A percentile compares a stretch with the other conserved stretches of the same genome.
phyloP scores from a whole-genome alignment of 1,140 invertebrate species.

The Delia radicum region DNA sequence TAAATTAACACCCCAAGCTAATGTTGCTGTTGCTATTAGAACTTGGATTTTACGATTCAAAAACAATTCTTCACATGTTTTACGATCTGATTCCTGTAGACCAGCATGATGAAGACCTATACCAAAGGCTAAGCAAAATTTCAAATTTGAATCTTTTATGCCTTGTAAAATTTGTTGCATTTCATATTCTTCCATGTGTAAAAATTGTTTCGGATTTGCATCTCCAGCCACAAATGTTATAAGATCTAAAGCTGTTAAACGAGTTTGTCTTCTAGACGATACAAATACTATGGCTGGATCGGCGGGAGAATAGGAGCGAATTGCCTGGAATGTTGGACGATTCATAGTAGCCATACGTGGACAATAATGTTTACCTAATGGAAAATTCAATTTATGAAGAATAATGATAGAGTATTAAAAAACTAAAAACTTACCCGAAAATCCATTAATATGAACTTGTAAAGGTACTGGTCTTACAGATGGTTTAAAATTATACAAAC shows the following conservation, averaged over 20 bases:
- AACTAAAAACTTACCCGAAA: constrained; percentile 64
- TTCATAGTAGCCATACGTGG: constrained; percentile 99
- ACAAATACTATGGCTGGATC: constrained; percentile 96
- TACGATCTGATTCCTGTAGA: constrained; percentile 87
- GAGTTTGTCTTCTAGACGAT: constrained; percentile 94
- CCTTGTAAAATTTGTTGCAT: constrained; percentile 75
- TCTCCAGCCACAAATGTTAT: constrained; percentile 92
- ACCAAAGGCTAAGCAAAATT: constrained; percentile 92
- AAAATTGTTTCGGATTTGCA: constrained; percentile 92
- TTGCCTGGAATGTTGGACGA: constrained; percentile 95
- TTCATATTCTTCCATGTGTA: constrained; percentile 84
- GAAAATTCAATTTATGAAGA: neutral
- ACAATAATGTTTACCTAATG: constrained; percentile 93
- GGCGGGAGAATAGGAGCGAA: constrained; percentile 85
- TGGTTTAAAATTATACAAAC: constrained; percentile 96
- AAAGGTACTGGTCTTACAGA: constrained; percentile 96
- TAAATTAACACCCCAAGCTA: constrained; percentile 99
- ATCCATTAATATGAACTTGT: constrained; percentile 89
- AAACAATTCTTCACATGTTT: constrained; percentile 92
- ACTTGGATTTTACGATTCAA: constrained; percentile 97
- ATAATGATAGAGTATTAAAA: neutral
- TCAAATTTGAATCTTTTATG: constrained; percentile 89
- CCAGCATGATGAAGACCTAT: constrained; percentile 98
- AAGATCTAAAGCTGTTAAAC: constrained; percentile 94
- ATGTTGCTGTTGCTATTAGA: constrained; percentile 94